Base-by-base conservation (phyloP, 2,888 invertebrate genomes). In the Aleiodes leptofemur region DNA sequence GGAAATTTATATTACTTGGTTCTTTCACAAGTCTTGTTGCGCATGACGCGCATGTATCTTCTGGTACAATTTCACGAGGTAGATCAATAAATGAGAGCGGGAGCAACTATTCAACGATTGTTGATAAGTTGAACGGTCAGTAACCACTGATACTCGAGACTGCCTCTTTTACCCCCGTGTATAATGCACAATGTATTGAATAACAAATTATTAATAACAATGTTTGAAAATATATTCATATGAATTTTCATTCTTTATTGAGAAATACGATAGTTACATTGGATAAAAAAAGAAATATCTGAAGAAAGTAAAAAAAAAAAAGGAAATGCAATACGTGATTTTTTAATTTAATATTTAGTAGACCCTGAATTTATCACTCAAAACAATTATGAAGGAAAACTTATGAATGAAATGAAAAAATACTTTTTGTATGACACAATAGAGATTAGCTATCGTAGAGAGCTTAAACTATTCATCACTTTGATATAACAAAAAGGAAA, bases 31-130 rank as follows among this genome's bases (percentile, higher is more conserved):
- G 43, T 43, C 23, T 14, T 48, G 43, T 43, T 64, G 64, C 64
- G 64, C 64, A 64, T 64, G 64, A 43, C 61, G 74, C 74, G 74
- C 74, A 74, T 74, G 74, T 29, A 72, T 70, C 70, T 57, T 50
- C 53, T n/a, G 38, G 31, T 55, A 61, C 9, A 61, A 55, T 64
- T 64, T 16, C 64, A 43, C 43, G 64, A 64, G 43, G 69, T 43
- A 68, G 70, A 74, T 74, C 74, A 74, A 74, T 74, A 74, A 64
- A 7, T 14, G 43, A 43, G 64, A 64, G 64, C 64, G 64, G 43
- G 64, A 64, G 43, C 34, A 43, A 64, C 48, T 43, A 43, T 43
- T 43, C 43, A 43, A 43, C 43, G 43, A 43, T 43, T 43, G 16
- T 43, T 14, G 59, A 34, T 16, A 43, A 43, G 64, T 56, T 56